Percentiles rank a stretch among this genome's conserved stretches.
Conservation (phyloP, 1,140 invertebrate species). For the Platyura marginata region DNA sequence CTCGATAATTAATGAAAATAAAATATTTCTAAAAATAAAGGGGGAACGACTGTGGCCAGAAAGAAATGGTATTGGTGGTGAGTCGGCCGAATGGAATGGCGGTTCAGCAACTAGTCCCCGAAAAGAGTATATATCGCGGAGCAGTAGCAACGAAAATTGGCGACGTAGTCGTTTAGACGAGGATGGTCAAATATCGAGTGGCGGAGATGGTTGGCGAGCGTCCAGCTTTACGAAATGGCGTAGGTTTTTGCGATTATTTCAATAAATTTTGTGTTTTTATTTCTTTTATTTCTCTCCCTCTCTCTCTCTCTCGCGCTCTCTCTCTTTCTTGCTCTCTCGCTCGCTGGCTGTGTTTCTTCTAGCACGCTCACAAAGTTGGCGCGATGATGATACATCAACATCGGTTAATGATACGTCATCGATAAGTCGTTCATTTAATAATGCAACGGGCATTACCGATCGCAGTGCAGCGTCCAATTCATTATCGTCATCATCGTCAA, state of each 20-base stretch:
- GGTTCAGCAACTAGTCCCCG: slow-evolving; percentile 32
- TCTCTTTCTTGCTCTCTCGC: background rate
- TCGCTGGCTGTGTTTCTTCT: too few relatives aligned
- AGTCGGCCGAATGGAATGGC: slow-evolving; percentile 35
- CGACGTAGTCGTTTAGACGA: slow-evolving; percentile 31
- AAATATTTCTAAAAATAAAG: too few relatives aligned
- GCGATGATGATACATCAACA: slow-evolving; percentile 41
- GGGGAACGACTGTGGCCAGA: slow-evolving; percentile 33
- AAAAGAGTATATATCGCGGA: slow-evolving; percentile 33
- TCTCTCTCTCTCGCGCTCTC: too few relatives aligned
- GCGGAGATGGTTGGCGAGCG: slow-evolving; percentile 34
- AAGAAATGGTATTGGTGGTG: slow-evolving; percentile 39
- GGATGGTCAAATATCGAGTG: slow-evolving; percentile 18
- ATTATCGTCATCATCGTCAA: slow-evolving; percentile 1
- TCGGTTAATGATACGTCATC: too few relatives aligned
- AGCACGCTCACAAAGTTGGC: slow-evolving; percentile 39
- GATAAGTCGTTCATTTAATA: too few relatives aligned
- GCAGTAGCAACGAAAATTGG: slow-evolving; percentile 40
- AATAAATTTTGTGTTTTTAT: slow-evolving; percentile 9
- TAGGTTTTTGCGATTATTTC: slow-evolving; percentile 14
- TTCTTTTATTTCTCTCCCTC: background rate
- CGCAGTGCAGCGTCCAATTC: slow-evolving; percentile 3
- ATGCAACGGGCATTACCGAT: slow-evolving; percentile 11
- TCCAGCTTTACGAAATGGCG: slow-evolving; percentile 31
- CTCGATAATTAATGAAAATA: background rate